Conservation (phyloP, 2,888 invertebrate species). For the Syritta pipiens region DNA sequence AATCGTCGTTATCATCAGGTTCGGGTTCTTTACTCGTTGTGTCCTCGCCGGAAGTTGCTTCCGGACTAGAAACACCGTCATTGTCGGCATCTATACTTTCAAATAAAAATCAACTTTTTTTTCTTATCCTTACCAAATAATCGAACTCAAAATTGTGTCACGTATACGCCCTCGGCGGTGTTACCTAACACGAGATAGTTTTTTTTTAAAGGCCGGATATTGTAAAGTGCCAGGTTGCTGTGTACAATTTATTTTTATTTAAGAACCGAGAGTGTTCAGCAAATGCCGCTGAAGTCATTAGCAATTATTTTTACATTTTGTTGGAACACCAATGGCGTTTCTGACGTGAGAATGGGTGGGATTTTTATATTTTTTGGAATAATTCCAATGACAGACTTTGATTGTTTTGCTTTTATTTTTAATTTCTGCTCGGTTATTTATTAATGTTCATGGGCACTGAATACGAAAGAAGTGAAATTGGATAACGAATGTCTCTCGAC, state of each 20-base stretch:
- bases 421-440: conserved; percentile 15
- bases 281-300: conserved; percentile 31
- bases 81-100: conserved; percentile 65
- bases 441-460: conserved; percentile 19
- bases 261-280: conserved; percentile 17
- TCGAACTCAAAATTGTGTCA: conserved; percentile 5
- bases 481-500: conserved; percentile 2
- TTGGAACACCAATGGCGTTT: conserved; percentile 38
- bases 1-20: conserved; percentile 71
- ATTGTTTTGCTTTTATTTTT: conserved; percentile 48
- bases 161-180: conserved; percentile 22
- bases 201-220: conserved; percentile 24
- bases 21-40: conserved; percentile 79
- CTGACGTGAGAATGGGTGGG: conserved; percentile 42
- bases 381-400: conserved; percentile 58
- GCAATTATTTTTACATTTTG: conserved; percentile 38
- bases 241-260: conserved; percentile 21
- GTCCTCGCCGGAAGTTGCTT: conserved; percentile 74
- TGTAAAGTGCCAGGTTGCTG: conserved; percentile 13
- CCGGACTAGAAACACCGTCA: conserved; percentile 71
- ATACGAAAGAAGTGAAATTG: conserved; percentile 24
- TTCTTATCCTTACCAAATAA: conserved; percentile 11
- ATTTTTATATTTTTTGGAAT: conserved; percentile 54
- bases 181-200: not conserved
- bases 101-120: conserved; percentile 24